Conservation (phyloP, 2,797 vertebrate species). For the Salmo trutta region DNA sequence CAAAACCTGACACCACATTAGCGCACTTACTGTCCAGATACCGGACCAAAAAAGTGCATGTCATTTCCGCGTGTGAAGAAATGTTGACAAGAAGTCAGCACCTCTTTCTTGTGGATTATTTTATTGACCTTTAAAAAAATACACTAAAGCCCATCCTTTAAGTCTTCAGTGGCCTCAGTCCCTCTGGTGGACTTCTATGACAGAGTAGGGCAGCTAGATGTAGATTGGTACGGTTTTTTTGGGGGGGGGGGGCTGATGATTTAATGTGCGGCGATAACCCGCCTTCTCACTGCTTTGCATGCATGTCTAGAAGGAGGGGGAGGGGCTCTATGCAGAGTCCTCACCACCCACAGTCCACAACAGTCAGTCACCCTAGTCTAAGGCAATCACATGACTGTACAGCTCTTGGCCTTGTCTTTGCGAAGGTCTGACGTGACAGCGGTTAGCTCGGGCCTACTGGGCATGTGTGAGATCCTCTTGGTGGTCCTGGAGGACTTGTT, state of each 20-base stretch:
- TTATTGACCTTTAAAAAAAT: neutral
- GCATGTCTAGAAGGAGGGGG: neutral
- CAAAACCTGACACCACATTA: neutral
- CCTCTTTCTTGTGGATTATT: neutral
- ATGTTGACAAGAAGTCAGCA: constrained; percentile 13
- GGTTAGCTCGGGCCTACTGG: constrained; percentile 82
- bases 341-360: constrained; percentile 75
- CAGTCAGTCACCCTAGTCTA: constrained; percentile 25
- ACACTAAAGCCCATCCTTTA: too few relatives aligned
- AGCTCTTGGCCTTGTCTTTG: constrained; percentile 91
- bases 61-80: constrained; percentile 17
- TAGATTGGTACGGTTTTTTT: neutral
- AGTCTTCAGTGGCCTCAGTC: neutral
- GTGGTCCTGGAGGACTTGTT: constrained; percentile 85
- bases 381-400: constrained; percentile 82
- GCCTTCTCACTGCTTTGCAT: constrained; percentile 30
- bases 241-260: constrained; percentile 14
- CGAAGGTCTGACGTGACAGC: constrained; percentile 85
- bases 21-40: constrained; percentile 6
- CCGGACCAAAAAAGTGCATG: constrained; percentile 4
- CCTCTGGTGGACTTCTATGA: constrained; percentile 14
- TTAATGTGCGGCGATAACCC: constrained; percentile 60
- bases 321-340: constrained; percentile 4
- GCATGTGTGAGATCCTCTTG: constrained; percentile 89
- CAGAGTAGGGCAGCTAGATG: constrained; percentile 26